These are phyloP conservation scores for Dasysyrphus albostriatus DNA, from an alignment of 2,888 invertebrate genomes.

Conservation along the genomic window DNA sequence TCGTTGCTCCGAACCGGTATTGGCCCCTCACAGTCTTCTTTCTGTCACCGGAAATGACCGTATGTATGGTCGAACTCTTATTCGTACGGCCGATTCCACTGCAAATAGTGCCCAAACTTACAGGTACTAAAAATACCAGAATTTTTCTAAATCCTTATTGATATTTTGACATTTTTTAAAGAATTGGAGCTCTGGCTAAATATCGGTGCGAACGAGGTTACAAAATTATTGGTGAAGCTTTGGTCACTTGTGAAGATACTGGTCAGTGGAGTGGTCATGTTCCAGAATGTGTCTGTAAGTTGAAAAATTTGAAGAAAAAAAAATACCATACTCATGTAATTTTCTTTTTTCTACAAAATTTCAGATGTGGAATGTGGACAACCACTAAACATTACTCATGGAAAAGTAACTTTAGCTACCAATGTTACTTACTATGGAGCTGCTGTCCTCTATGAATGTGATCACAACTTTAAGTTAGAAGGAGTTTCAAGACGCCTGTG, in stretches of 20 bases:
- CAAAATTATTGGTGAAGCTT: slow-evolving; percentile 92
- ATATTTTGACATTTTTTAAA: slow-evolving; percentile 55
- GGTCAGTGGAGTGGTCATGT: slow-evolving; percentile 94
- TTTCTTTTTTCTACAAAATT: slow-evolving; percentile 15
- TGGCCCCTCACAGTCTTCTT: slow-evolving; percentile 93
- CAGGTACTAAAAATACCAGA: slow-evolving; percentile 85
- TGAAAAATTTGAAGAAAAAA: not conserved
- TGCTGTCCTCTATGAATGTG: slow-evolving; percentile 92
- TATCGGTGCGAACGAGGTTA: slow-evolving; percentile 96
- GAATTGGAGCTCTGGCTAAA: slow-evolving; percentile 92
- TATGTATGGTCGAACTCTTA: slow-evolving; percentile 93
- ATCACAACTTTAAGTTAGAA: slow-evolving; percentile 91
- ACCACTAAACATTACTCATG: slow-evolving; percentile 89
- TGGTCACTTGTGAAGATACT: slow-evolving; percentile 93
- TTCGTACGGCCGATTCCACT: slow-evolving; percentile 89
- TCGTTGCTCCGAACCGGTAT: slow-evolving; percentile 92
- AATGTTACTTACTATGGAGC: slow-evolving; percentile 96
- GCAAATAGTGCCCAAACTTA: slow-evolving; percentile 90
- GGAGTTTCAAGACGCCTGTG: slow-evolving; percentile 93
- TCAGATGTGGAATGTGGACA: slow-evolving; percentile 94
- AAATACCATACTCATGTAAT: not conserved
- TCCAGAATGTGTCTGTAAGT: slow-evolving; percentile 93
- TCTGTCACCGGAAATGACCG: slow-evolving; percentile 96
- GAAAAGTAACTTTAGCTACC: slow-evolving; percentile 91
- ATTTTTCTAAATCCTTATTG: not conserved